Evolutionary conservation across 2,113 vertebrate species (phyloP), one percentile per base, ranked within the genome.

Genomic region (Rhinolophus sinicus): DNA sequence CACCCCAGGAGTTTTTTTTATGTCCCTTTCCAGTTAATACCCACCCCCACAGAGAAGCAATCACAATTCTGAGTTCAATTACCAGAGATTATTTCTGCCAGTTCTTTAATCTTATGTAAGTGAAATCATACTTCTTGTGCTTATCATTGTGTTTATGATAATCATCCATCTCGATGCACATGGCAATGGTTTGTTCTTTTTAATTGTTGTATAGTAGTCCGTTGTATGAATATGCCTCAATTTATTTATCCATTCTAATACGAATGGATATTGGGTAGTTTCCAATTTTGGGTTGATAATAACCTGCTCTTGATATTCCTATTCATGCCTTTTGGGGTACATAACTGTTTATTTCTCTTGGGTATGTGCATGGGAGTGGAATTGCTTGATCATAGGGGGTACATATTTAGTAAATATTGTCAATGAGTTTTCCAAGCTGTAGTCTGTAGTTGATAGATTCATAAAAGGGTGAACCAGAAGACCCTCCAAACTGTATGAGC

Each of bases 341-440:
- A 12, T 18, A 86, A 65, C 16, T 81, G 54, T 35, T 90, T 83
- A 15, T 80, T 93, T 91, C 76, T 77, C 85, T 88, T 38, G n/a
- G 12, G 58, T 80, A 22, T 91, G 78, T 70, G 28, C 58, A 40
- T 78, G 33, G 4, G 38, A 65, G 11, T 92, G 33, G 44, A 91
- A 92, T 75, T 50, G 8, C 64, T 83, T 8, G 28, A 52, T 75
- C 47, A 58, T 15, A 44, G 15, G 14, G 19, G 30, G 1, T 38
- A 70, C 73, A 40, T 75, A 90, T 76, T 92, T 92, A 58, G 18
- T 77, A 75, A 87, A 70, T 75, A 76, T 28, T 65, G 5, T 44
- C 64, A 35, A 84, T 64, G 56, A 56, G 30, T 94, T 96, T 84
- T 88, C 82, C 73, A 92, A 77, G 67, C 33, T 81, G 40, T 83